A percentile compares a stretch with the other conserved stretches of the same genome.
These are phyloP conservation scores for Peribatodes rhomboidaria DNA, from an alignment of 2,888 invertebrate genomes.

Conservation along the genomic window DNA sequence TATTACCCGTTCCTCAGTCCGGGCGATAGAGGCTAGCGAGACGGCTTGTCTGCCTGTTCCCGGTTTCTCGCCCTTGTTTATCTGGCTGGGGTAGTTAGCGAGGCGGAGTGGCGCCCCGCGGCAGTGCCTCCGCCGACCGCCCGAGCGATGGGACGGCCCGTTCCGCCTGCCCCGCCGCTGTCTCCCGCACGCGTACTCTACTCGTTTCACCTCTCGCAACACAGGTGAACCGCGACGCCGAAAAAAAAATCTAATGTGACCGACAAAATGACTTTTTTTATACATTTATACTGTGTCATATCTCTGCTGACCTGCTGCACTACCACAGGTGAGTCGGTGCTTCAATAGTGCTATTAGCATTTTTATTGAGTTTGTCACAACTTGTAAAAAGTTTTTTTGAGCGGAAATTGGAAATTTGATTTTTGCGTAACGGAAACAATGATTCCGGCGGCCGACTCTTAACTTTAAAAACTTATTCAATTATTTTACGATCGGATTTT, in stretches of 20 bases:
- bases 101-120: conserved; percentile 71
- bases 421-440: conserved; percentile 45
- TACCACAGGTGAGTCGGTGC: conserved; percentile 75
- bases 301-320: conserved; percentile 76
- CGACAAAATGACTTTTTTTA: conserved; percentile 83
- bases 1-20: conserved; percentile 75
- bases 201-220: conserved; percentile 53
- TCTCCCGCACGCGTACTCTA: conserved; percentile 59
- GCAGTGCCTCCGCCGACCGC: conserved; percentile 73
- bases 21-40: conserved; percentile 79
- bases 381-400: conserved; percentile 67
- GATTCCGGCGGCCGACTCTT: conserved; percentile 20
- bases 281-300: conserved; percentile 83
- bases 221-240: conserved; percentile 70
- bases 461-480: conserved; percentile 38
- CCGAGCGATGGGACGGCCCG: conserved; percentile 78
- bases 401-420: conserved; percentile 53
- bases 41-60: conserved; percentile 85
- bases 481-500: conserved; percentile 33
- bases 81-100: conserved; percentile 77
- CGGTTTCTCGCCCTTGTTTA: conserved; percentile 84
- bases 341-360: conserved; percentile 73
- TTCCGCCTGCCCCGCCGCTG: conserved; percentile 57
- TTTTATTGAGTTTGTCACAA: conserved; percentile 72
- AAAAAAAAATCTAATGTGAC: conserved; percentile 64